Evolutionary conservation across 2,797 vertebrate genomes (phyloP).

Genomic region (Karalla daura): DNA sequence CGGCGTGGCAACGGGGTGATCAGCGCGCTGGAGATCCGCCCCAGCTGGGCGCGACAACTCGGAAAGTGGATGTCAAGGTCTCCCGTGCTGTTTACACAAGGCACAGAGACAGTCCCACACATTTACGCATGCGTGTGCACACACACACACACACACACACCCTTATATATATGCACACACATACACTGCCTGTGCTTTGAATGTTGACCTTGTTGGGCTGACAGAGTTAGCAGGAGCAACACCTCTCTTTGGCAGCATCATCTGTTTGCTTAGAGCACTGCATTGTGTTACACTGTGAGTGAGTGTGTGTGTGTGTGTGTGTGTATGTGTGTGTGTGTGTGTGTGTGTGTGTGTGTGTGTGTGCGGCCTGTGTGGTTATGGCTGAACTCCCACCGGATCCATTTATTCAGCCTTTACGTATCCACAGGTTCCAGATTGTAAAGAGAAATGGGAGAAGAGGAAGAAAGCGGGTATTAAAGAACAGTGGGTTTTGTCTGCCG

Average conservation of each 20-base stretch:
- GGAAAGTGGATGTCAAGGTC: constrained; percentile 52
- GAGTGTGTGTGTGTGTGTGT: constrained; percentile 14
- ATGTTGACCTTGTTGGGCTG: constrained; percentile 69
- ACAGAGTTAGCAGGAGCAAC: constrained; percentile 68
- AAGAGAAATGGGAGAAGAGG: constrained; percentile 1
- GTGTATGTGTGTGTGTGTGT: constrained; percentile 6
- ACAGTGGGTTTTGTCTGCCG: constrained; percentile 13
- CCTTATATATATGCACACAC: constrained; percentile 21
- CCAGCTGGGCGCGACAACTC: constrained; percentile 40
- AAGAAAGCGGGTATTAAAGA: constrained; percentile 7
- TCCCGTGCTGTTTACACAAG: constrained; percentile 21
- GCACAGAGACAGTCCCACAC: constrained; percentile 27
- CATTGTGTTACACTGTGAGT: constrained; percentile 26
- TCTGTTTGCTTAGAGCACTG: constrained; percentile 59
- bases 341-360: constrained; percentile 13
- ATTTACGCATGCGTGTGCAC: constrained; percentile 5
- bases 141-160: constrained; percentile 13
- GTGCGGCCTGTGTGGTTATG: constrained; percentile 28
- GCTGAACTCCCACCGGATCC: constrained; percentile 35
- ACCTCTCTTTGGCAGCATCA: constrained; percentile 70
- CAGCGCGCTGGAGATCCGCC: constrained; percentile 8
- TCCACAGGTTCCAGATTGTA: constrained; percentile 17
- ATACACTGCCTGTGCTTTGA: constrained; percentile 31
- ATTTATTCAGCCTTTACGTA: constrained; percentile 37
- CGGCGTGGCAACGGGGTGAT: constrained; percentile 28